Percentiles rank a stretch among this genome's conserved stretches.
Evolutionary conservation across 2,888 invertebrate species (phyloP).

Genomic region (Drosophila meridionalis): DNA sequence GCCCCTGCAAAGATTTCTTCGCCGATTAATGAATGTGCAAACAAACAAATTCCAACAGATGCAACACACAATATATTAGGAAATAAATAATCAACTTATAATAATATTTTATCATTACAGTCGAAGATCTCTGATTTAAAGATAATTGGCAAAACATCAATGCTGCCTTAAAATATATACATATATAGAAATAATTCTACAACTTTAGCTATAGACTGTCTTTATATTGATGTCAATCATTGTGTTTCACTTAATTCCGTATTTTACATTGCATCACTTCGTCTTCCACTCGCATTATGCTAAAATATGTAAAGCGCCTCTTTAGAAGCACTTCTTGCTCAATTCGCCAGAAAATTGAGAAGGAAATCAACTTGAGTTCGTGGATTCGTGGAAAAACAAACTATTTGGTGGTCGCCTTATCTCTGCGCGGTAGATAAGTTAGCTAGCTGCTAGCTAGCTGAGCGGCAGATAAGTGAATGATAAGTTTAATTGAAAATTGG

Average conservation of each 20-base stretch:
- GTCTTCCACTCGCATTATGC: background rate
- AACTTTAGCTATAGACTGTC: background rate
- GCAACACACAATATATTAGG: background rate
- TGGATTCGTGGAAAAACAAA: slow-evolving; percentile 8
- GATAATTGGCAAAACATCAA: too few relatives aligned
- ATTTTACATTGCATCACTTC: background rate
- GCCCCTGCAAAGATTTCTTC: background rate
- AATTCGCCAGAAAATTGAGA: slow-evolving; percentile 13
- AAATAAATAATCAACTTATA: too few relatives aligned
- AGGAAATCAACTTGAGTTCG: slow-evolving; percentile 10
- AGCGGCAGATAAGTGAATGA: slow-evolving; percentile 26
- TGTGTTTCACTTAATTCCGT: background rate
- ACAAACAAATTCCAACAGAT: background rate
- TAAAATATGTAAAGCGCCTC: slow-evolving; percentile 15
- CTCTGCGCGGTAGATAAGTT: slow-evolving; percentile 5
- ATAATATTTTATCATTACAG: too few relatives aligned
- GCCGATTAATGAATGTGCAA: background rate
- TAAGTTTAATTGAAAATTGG: slow-evolving; percentile 39
- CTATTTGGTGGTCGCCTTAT: slow-evolving; percentile 8
- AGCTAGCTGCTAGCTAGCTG: background rate
- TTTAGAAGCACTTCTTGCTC: slow-evolving; percentile 1
- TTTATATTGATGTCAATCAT: too few relatives aligned
- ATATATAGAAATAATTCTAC: background rate
- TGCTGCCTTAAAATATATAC: background rate
- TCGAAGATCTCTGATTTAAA: too few relatives aligned